Base-by-base conservation (phyloP, 2,113 vertebrate genomes). In the Chloropsis cyanopogon region DNA sequence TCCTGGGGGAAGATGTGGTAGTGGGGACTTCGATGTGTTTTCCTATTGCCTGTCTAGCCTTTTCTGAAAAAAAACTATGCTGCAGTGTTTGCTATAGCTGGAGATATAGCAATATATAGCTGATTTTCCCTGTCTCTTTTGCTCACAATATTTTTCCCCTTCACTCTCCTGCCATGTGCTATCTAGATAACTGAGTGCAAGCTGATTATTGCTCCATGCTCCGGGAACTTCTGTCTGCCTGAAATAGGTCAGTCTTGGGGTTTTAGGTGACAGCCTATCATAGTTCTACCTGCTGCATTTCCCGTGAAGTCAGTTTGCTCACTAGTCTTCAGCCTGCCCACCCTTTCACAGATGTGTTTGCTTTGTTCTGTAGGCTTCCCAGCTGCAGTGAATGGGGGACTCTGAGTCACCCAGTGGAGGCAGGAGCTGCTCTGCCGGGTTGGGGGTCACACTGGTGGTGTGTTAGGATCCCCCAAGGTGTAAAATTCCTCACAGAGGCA, bases 381-480 rank as follows among this genome's bases (percentile, higher is more conserved):
- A 66, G 76, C 60, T 72, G 93, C 54, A 37, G 53, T 0, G 5
- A 41, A 39, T 0, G 0, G 22, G 17, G 5, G 4, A 15, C 50
- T 76, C n/a, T 14, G 21, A 69, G 44, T 65, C 78, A 65, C 24
- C 77, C 28, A 11, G 24, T 10, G 29, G 15, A 39, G 82, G 63
- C 25, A 77, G 49, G 31, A 69, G 81, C 59, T 77, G 56, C 49
- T 64, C 28, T 60, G 63, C 28, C 2, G 1, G 61, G 35, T 63
- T 60, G 61, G 14, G 29, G 57, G 20, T 47, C 68, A 28, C 20
- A 31, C 61, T 79, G 46, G n/a, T 0, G 0, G 10, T 47, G 33
- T 63, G 18, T 52, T 86, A 59, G 29, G 9, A 60, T 91, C 53
- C 35, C 41, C 68, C 25, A 44, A 26, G 47, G 24, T 81, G 37